These are phyloP conservation scores for Dermolepida albohirtum DNA, from an alignment of 2,888 invertebrate genomes.

Conservation along the genomic window DNA sequence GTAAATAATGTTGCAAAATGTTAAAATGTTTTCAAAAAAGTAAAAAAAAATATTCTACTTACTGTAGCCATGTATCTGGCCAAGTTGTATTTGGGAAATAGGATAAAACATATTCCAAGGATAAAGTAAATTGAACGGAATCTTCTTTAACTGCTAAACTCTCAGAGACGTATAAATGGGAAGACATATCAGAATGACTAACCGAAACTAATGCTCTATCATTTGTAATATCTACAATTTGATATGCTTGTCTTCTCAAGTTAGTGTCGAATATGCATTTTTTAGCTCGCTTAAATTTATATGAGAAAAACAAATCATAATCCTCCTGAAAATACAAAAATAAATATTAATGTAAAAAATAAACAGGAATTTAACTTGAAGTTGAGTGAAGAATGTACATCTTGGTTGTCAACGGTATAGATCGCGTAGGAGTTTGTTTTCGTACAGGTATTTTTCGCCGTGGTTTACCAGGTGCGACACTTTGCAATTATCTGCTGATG, in stretches of 20 bases:
- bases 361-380: no score
- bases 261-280: constrained; percentile 82
- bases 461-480: no score
- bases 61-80: constrained; percentile 87
- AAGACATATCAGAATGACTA: constrained; percentile 77
- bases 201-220: constrained; percentile 85
- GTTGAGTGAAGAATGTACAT: no score
- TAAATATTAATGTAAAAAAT: constrained; percentile 1
- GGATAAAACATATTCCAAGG: constrained; percentile 83
- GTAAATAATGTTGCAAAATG: background rate
- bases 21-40: background rate
- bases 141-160: constrained; percentile 66
- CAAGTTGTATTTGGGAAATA: constrained; percentile 86
- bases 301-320: constrained; percentile 80
- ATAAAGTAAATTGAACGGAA: constrained; percentile 78
- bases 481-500: no score
- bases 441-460: no score
- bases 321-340: constrained; percentile 59
- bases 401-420: no score
- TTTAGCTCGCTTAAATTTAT: constrained; percentile 77
- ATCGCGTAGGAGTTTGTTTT: no score
- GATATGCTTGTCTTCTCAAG: constrained; percentile 75
- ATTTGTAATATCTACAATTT: constrained; percentile 86
- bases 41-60: constrained; percentile 60
- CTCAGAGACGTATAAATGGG: constrained; percentile 87